Base-by-base conservation (phyloP, 2,113 vertebrate genomes). In the Pongo abelii region DNA sequence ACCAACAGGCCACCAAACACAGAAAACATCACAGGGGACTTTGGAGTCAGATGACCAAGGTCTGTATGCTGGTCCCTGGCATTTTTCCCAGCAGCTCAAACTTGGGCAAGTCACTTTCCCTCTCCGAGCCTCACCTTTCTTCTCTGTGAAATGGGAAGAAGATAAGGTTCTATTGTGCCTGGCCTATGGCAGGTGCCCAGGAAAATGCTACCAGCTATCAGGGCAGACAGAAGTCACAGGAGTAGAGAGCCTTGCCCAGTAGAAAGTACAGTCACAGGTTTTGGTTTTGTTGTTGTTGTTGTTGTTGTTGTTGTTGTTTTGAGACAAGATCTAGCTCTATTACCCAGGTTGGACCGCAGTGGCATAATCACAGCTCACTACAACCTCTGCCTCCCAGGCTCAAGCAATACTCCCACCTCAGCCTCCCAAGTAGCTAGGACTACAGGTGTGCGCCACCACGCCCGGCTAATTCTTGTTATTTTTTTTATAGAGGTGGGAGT, bases 141-240 rank as follows among this genome's bases (percentile, higher is more conserved):
- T 22, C 48, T 61, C 86, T 2, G 2, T 3, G 38, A 69, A 69
- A 38, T 14, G 64, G 79, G 84, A 8, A 17, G 0, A 46, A 40
- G 10, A 4, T 6, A 9, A 32, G 64, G 23, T 38, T 57, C 20
- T 5, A 0, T 1, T 0, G 17, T 8, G 32, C 38, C 75, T 50
- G 32, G 61, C 1, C 0, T 0, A 1, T 0, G 13, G 78, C 22
- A 38, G 69, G 23, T 25, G 43, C 79, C 48, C 22, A 4, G 30
- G 43, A 22, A 46, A 25, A 1, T 20, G 30, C 52, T 61, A 11
- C 27, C 7, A 2, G 32, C 27, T 69, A 6, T 40, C 50, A 48
- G 38, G 14, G 84, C 17, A 84, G 43, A 52, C 4, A 16, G 20
- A 40, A 55, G 70, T 78, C 18, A 18, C 10, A 22, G 52, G 25